phyloP scores from a whole-genome alignment of 2,888 invertebrate genomes.

The Hoplodrina ambigua region DNA sequence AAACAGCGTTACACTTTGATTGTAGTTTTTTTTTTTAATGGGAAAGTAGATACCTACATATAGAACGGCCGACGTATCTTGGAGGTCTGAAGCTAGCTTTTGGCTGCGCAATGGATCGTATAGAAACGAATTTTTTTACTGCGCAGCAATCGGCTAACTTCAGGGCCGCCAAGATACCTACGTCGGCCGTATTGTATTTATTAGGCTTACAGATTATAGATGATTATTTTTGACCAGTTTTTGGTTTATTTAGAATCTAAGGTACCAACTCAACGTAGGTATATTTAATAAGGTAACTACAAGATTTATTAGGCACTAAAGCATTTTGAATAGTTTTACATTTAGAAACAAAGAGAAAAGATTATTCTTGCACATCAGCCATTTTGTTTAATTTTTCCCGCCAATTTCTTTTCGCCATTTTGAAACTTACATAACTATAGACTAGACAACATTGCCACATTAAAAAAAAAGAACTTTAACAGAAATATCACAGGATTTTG shows the following conservation, averaged over 20 bases:
- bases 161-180: no score
- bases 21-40: constrained; percentile 37
- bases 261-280: no score
- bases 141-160: no score
- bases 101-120: no score
- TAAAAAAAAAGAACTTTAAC: constrained; percentile 29
- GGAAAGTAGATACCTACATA: neutral
- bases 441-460: constrained; percentile 36
- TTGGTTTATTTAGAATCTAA: no score
- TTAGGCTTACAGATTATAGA: neutral
- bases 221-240: no score
- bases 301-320: neutral
- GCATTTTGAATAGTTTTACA: constrained; percentile 11
- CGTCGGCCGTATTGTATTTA: no score
- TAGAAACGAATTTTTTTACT: no score
- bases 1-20: constrained; percentile 50
- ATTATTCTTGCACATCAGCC: neutral
- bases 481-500: constrained; percentile 57
- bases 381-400: neutral
- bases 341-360: neutral
- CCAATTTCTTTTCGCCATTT: constrained; percentile 4
- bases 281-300: no score
- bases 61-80: no score
- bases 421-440: neutral
- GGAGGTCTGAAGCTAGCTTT: no score